Percentiles rank a stretch among this genome's conserved stretches.
Evolutionary conservation across 2,797 vertebrate species (phyloP).

Genomic region (Artibeus lituratus): DNA sequence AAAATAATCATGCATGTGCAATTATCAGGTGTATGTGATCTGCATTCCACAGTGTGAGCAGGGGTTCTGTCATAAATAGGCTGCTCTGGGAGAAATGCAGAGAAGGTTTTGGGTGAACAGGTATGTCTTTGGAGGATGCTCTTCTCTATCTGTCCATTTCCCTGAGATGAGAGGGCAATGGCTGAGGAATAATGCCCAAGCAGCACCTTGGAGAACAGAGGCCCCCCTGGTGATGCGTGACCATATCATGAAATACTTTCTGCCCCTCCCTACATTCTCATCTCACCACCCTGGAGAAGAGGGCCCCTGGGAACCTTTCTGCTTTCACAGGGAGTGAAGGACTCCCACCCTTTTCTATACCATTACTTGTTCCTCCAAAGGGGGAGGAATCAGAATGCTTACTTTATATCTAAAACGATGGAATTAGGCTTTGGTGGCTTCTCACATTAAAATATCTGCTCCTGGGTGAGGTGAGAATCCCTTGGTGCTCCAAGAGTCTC

Average conservation of each 20-base stretch:
- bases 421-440: background rate
- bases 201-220: background rate
- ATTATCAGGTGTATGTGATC: background rate
- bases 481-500: background rate
- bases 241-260: background rate
- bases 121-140: background rate
- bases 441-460: background rate
- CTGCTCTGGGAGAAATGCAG: background rate
- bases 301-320: background rate
- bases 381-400: background rate
- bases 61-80: background rate
- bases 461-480: background rate
- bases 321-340: background rate
- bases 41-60: background rate
- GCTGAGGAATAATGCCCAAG: background rate
- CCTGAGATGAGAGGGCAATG: background rate
- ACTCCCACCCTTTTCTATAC: background rate
- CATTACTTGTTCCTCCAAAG: background rate
- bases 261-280: background rate
- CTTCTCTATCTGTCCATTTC: background rate
- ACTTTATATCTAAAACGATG: background rate
- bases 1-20: background rate
- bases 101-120: background rate
- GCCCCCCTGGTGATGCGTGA: background rate
- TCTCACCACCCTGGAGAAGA: background rate